These are phyloP conservation scores for Nylanderia fulva DNA, from an alignment of 1,140 invertebrate species.

Conservation along the genomic window DNA sequence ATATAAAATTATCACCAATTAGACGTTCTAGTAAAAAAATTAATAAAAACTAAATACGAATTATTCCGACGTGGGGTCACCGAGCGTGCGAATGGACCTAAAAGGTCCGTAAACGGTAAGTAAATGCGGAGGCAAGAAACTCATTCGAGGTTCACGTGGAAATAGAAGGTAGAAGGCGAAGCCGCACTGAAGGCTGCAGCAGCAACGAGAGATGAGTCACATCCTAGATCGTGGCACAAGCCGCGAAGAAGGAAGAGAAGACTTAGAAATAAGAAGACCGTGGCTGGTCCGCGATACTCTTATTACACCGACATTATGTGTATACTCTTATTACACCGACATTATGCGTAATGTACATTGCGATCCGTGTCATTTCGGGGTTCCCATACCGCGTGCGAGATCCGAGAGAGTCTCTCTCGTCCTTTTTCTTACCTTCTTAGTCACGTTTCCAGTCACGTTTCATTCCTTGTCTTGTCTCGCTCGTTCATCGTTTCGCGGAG, in stretches of 20 bases:
- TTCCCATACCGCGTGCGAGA: background rate
- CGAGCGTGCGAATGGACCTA: slow-evolving; percentile 43
- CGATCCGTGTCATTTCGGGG: slow-evolving; percentile 16
- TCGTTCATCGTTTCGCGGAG: background rate
- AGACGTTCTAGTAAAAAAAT: background rate
- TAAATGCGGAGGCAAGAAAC: slow-evolving; percentile 39
- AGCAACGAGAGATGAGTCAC: slow-evolving; percentile 36
- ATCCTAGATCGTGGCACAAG: slow-evolving; percentile 11
- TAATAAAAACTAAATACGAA: slow-evolving; percentile 6
- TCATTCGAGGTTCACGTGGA: slow-evolving; percentile 25
- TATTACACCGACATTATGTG: background rate
- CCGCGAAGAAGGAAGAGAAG: slow-evolving; percentile 21
- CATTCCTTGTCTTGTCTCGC: background rate
- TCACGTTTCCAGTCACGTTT: slow-evolving; percentile 4
- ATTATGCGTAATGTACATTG: background rate
- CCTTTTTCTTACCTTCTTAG: background rate
- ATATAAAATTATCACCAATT: background rate
- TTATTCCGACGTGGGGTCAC: background rate
- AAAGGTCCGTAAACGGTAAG: slow-evolving; percentile 40
- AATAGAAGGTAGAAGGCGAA: background rate
- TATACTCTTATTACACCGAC: slow-evolving; percentile 14
- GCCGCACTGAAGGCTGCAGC: slow-evolving; percentile 1
- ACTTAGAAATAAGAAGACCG: slow-evolving; percentile 6
- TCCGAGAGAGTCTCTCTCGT: background rate
- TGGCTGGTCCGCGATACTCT: slow-evolving; percentile 10